Percentiles rank a stretch among this genome's conserved stretches.
phyloP scores from a whole-genome alignment of 2,113 vertebrate genomes.

The Xiphias gladius region DNA sequence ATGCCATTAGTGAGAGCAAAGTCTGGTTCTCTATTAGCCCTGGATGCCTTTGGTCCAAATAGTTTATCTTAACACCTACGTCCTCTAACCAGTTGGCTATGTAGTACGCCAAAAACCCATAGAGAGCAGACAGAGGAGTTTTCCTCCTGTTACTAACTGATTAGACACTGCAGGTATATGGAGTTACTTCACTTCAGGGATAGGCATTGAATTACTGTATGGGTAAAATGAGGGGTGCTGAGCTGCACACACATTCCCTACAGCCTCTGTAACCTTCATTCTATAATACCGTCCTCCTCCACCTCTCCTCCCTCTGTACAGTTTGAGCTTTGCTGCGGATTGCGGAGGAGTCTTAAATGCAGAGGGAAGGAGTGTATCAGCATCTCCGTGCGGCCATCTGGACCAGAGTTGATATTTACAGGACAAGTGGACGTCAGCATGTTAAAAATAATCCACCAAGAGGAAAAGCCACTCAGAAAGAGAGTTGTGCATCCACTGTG shows the following conservation, averaged over 20 bases:
- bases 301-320: slow-evolving; percentile 19
- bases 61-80: slow-evolving; percentile 34
- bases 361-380: slow-evolving; percentile 21
- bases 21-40: slow-evolving; percentile 6
- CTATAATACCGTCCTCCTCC: slow-evolving; percentile 5
- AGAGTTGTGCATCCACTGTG: neutral
- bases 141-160: slow-evolving; percentile 59
- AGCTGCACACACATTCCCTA: slow-evolving; percentile 45
- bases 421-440: neutral
- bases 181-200: slow-evolving; percentile 45
- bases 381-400: slow-evolving; percentile 35
- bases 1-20: neutral
- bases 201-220: slow-evolving; percentile 40
- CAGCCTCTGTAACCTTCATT: slow-evolving; percentile 11
- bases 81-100: slow-evolving; percentile 37
- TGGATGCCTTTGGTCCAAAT: slow-evolving; percentile 5
- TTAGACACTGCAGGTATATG: slow-evolving; percentile 59
- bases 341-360: slow-evolving; percentile 35
- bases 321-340: slow-evolving; percentile 46
- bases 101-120: slow-evolving; percentile 39
- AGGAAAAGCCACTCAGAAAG: neutral
- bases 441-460: neutral
- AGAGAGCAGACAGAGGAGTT: slow-evolving; percentile 32
- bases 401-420: slow-evolving; percentile 9
- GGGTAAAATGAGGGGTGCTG: slow-evolving; percentile 27